Evolutionary conservation across 2,113 vertebrate genomes (phyloP), one percentile per base, ranked within the genome.

Genomic region (Pachycephala philippinensis): DNA sequence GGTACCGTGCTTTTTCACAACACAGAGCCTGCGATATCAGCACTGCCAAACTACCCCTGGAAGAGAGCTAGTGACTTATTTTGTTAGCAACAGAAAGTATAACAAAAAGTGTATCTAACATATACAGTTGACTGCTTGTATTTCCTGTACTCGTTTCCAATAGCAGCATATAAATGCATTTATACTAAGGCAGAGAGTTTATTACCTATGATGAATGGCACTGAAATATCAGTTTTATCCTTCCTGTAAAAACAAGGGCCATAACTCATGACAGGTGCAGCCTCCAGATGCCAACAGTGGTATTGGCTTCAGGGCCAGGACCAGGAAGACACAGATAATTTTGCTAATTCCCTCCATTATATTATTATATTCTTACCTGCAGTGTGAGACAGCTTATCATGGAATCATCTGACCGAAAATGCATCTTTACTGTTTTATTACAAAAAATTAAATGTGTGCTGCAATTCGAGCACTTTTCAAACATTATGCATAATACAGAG

Each of bases 81-180:
- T 97, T 97, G 95, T 94, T 93, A 97, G 90, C 68, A 95, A 87
- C 64, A 88, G 84, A 96, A 97, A 96, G 88, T 72, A 95, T 93
- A 75, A 93, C 61, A 95, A 94, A 95, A 96, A 95, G 74, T 96
- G 80, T 96, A 93, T 59, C 35, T 95, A 98, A 92, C 63, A 77
- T 52, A 87, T 66, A 77, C 60, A 93, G 70, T 45, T 95, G 85
- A 97, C 95, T 94, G 96, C 72, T 95, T 96, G 80, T 85, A 95
- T 97, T 96, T 97, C 93, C 93, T 84, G 57, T 93, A 85, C 91
- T 96, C 2, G 2, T 80, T 96, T 89, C 89, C 9, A 18, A 84
- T 63, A 94, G 56, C 13, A 13, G 93, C 59, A 91, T 94, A 96
- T 59, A 94, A 70, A 91, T 90, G 70, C 70, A 85, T 93, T 90